Evolutionary conservation across 2,888 invertebrate species (phyloP), one percentile per base, ranked within the genome.

Genomic region (Hofmannophila pseudospretella): DNA sequence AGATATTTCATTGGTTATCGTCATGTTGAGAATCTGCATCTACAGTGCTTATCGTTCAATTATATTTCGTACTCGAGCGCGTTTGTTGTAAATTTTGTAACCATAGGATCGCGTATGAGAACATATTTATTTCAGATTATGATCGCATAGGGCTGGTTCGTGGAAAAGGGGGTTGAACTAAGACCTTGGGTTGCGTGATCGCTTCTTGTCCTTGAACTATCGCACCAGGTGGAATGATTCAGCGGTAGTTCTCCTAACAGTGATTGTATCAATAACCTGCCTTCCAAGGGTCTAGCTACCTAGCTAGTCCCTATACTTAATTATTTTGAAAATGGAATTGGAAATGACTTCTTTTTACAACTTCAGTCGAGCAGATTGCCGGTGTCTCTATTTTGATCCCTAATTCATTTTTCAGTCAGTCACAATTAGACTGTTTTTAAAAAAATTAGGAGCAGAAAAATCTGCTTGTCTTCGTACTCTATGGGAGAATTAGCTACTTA

Each of bases 171-270:
- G 54, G 50, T 41, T 51, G 49, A 51, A 51, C 43, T 47, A 47
- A 46, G 45, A 52, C 58, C 56, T 35, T 42, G 8, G 36, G 45
- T 55, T 43, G 58, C 65, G 58, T 66, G 62, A 54, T 58, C 42
- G 29, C 36, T 41, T 47, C 50, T 50, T 52, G 51, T 31, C 66
- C 67, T 66, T 67, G 63, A 64, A 64, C 62, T 50, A 50, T 23
- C 42, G 40, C 41, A 42, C 38, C 44, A 49, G 49, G 53, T 51
- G 52, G 47, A 51, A 51, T 53, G 59, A 54, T 53, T 58, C 51
- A 42, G 41, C 44, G 22, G 20, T 9, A 3, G 23, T 33, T 7
- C 30, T 12, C 13, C 7, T 28, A 27, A 27, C 11, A 4, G 8
- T 25, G 3, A 25, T 23, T n/a, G 11, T 27, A 27, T n/a, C n/a